phyloP scores from a whole-genome alignment of 2,113 vertebrate species.

The Strix uralensis region DNA sequence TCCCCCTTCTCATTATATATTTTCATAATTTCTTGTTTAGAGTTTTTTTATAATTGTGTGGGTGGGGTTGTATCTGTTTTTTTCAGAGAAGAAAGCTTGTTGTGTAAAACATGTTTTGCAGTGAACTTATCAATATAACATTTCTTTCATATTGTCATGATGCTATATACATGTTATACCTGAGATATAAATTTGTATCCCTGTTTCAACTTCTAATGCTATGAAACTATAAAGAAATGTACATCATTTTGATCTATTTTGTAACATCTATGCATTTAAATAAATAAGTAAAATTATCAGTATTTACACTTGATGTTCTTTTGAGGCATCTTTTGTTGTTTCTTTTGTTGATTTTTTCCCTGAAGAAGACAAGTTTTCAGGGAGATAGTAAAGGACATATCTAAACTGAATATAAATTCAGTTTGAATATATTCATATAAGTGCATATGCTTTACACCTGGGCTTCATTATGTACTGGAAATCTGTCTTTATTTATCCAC shows the following conservation, averaged over 20 bases:
- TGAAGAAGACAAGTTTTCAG: background rate
- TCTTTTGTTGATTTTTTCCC: background rate
- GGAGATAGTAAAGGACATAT: background rate
- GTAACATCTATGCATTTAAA: slow-evolving; percentile 57
- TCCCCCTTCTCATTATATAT: background rate
- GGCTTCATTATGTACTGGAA: background rate
- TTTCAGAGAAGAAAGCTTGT: slow-evolving; percentile 16
- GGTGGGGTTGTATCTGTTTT: background rate
- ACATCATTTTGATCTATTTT: slow-evolving; percentile 41
- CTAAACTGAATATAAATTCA: background rate
- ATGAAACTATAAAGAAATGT: slow-evolving; percentile 9
- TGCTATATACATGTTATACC: background rate
- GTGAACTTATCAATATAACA: slow-evolving; percentile 5
- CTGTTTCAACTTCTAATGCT: slow-evolving; percentile 18
- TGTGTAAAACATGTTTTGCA: background rate
- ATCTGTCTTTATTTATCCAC: background rate
- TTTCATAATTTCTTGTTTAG: background rate
- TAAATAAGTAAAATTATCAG: slow-evolving; percentile 42
- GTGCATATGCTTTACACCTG: background rate
- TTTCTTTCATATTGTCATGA: slow-evolving; percentile 9
- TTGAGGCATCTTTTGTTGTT: background rate
- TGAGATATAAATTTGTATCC: slow-evolving; percentile 33
- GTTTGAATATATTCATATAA: background rate
- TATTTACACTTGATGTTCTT: background rate
- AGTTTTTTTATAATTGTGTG: background rate